These are phyloP conservation scores for Neosilurus mollespiculum DNA, from an alignment of 2,797 vertebrate genomes.

Conservation along the genomic window DNA sequence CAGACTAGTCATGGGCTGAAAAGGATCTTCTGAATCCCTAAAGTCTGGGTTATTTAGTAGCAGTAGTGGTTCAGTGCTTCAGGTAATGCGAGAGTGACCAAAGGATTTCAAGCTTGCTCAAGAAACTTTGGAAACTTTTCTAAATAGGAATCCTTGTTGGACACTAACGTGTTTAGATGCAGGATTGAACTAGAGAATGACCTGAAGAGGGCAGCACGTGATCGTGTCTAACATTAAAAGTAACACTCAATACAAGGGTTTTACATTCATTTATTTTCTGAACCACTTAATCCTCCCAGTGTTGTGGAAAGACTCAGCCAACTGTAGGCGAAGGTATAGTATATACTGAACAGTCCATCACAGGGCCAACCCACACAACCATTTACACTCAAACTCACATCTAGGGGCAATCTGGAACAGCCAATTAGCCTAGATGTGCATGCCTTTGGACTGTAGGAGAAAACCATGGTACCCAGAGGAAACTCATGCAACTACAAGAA, in stretches of 20 bases:
- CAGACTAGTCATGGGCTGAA: conserved; percentile 22
- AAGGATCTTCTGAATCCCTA: conserved; percentile 22
- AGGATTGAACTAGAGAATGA: not conserved
- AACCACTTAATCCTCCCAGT: no score
- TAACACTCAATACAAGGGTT: not conserved
- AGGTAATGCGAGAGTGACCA: not conserved
- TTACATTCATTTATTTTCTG: no score
- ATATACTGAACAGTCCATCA: no score
- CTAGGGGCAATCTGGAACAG: no score
- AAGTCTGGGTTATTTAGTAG: conserved; percentile 27
- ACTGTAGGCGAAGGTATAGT: no score
- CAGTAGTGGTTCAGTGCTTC: not conserved
- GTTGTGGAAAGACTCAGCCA: no score
- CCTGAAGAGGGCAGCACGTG: not conserved
- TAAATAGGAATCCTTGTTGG: not conserved
- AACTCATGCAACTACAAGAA: no score
- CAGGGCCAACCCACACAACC: no score
- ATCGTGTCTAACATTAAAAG: not conserved
- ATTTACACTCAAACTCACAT: no score
- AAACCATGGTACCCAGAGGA: no score
- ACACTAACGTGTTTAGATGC: not conserved
- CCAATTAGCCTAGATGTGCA: no score
- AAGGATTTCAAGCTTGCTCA: not conserved
- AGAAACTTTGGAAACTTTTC: not conserved
- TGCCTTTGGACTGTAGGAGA: no score